Evolutionary conservation across 1,140 invertebrate species (phyloP).

Genomic region (Pinna nobilis): DNA sequence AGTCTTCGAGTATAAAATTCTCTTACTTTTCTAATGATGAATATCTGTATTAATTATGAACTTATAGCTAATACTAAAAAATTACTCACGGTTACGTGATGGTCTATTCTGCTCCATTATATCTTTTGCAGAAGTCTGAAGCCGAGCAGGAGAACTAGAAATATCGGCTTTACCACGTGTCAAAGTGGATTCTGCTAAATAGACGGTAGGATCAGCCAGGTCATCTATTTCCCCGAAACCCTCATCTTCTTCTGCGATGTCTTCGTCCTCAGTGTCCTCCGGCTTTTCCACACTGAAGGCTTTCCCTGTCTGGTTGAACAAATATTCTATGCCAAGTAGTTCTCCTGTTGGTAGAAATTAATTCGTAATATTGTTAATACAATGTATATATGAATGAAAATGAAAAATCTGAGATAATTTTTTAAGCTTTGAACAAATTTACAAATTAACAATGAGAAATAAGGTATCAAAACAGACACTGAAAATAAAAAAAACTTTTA

Average conservation of each 20-base stretch:
- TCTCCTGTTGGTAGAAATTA: slow-evolving; percentile 25
- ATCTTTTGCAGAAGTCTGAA: no score
- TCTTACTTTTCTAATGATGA: no score
- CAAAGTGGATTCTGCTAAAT: neutral
- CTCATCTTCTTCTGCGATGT: slow-evolving; percentile 1
- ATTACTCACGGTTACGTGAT: no score
- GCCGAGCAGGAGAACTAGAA: neutral
- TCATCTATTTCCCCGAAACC: slow-evolving; percentile 22
- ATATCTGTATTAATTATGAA: no score
- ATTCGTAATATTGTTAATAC: neutral
- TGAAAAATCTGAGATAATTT: no score
- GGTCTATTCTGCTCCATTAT: no score
- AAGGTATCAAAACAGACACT: no score
- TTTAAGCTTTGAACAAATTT: no score
- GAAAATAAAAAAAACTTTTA: neutral
- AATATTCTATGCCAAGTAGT: slow-evolving; percentile 34
- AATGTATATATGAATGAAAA: no score
- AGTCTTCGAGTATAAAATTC: no score
- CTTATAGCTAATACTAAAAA: no score
- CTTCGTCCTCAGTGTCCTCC: neutral
- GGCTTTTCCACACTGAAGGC: neutral
- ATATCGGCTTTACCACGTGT: neutral
- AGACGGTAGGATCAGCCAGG: slow-evolving; percentile 15
- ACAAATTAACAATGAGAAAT: no score
- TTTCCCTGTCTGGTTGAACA: slow-evolving; percentile 31